phyloP scores from a whole-genome alignment of 1,140 invertebrate genomes.

The Scaptodrosophila lebanonensis region DNA sequence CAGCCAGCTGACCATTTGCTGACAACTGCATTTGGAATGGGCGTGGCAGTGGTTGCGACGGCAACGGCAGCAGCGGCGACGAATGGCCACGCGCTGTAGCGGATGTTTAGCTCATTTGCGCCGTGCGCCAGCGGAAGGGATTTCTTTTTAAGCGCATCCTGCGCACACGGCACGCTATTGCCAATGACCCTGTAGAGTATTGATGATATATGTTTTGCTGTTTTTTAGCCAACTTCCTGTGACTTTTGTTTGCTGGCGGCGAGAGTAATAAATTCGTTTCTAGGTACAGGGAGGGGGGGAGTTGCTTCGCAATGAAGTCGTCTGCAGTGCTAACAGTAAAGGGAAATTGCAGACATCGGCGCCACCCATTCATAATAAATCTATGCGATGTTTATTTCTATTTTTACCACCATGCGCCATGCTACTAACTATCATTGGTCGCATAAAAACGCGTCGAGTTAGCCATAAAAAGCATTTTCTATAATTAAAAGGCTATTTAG shows the following conservation, averaged over 20 bases:
- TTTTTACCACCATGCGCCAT: too few species aligned
- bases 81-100: slow-evolving; percentile 55
- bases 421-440: slow-evolving; percentile 27
- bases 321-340: too few species aligned
- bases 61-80: slow-evolving; percentile 31
- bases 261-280: slow-evolving; percentile 49
- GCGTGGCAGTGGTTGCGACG: background rate
- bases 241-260: background rate
- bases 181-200: too few species aligned
- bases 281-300: slow-evolving; percentile 2
- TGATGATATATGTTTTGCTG: slow-evolving; percentile 34
- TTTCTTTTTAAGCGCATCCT: slow-evolving; percentile 72
- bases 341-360: too few species aligned
- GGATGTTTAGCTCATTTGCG: slow-evolving; percentile 71
- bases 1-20: slow-evolving; percentile 1
- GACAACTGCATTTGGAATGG: slow-evolving; percentile 55
- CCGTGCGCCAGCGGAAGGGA: slow-evolving; percentile 54
- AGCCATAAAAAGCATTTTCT: slow-evolving; percentile 30
- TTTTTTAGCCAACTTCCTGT: slow-evolving; percentile 45
- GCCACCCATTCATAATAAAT: too few species aligned
- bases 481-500: slow-evolving; percentile 45
- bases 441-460: slow-evolving; percentile 25
- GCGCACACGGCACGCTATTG: slow-evolving; percentile 63
- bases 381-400: too few species aligned
- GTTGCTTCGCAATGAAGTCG: too few species aligned